phyloP scores from a whole-genome alignment of 2,888 invertebrate species.

The Notodromas monacha region DNA sequence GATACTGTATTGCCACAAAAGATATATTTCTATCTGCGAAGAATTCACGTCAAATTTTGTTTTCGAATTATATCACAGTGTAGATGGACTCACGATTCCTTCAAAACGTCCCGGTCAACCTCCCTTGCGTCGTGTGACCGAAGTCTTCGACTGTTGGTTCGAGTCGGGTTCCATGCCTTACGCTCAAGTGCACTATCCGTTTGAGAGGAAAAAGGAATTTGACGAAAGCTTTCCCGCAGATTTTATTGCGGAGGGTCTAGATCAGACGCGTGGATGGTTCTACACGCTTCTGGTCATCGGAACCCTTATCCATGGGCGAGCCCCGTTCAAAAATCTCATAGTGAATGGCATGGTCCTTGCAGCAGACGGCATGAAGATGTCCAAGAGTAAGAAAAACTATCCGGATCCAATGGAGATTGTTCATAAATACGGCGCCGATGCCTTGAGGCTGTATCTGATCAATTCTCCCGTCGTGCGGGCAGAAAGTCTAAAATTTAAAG shows the following conservation, averaged over 20 bases:
- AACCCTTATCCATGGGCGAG: conserved; percentile 70
- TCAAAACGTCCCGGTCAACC: conserved; percentile 49
- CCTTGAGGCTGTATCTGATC: conserved; percentile 69
- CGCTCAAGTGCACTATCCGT: conserved; percentile 81
- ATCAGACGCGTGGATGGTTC: conserved; percentile 94
- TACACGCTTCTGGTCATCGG: conserved; percentile 90
- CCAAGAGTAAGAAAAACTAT: conserved; percentile 91
- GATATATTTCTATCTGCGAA: too few relatives aligned
- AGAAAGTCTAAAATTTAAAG: conserved; percentile 79
- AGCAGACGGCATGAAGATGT: conserved; percentile 97
- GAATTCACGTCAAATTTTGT: conserved; percentile 5
- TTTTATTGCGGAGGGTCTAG: conserved; percentile 97
- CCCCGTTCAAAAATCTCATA: conserved; percentile 90
- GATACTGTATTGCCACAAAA: too few relatives aligned
- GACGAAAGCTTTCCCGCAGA: conserved; percentile 80
- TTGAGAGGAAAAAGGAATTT: conserved; percentile 49
- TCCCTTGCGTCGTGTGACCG: conserved; percentile 45
- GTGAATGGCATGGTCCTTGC: conserved; percentile 83
- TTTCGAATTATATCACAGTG: conserved; percentile 17
- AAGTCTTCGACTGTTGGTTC: conserved; percentile 99
- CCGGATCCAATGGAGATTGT: conserved; percentile 79
- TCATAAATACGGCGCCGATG: conserved; percentile 80
- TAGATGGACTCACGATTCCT: conserved; percentile 73
- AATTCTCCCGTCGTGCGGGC: conserved; percentile 94
- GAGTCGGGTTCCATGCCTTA: conserved; percentile 99